phyloP scores from a whole-genome alignment of 2,888 invertebrate species.

The Limnephilus marmoratus region DNA sequence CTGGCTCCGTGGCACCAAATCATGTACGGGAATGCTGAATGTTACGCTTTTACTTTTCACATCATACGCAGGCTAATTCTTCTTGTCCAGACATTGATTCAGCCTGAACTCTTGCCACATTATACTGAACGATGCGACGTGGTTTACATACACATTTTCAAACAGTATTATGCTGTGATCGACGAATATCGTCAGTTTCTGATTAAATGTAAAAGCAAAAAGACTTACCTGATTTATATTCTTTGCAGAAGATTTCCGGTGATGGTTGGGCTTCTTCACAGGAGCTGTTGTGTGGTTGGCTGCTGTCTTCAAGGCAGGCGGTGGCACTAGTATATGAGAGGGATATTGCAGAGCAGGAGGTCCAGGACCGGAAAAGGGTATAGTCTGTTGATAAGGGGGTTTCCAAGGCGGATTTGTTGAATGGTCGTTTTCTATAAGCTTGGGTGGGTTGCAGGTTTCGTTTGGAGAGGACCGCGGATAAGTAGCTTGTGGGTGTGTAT shows the following conservation, averaged over 20 bases:
- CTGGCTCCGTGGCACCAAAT: not conserved
- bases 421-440: not conserved
- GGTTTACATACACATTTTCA: not conserved
- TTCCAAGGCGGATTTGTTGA: constrained; percentile 40
- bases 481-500: constrained; percentile 13
- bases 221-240: constrained; percentile 48
- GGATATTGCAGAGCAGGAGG: constrained; percentile 19
- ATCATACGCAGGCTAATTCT: not conserved
- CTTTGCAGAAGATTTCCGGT: constrained; percentile 39
- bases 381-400: constrained; percentile 32
- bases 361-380: constrained; percentile 49
- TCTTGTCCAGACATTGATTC: not conserved
- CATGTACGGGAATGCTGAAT: not conserved
- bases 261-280: constrained; percentile 36
- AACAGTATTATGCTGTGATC: not conserved
- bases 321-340: constrained; percentile 22
- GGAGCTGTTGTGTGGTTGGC: not conserved
- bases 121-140: not conserved
- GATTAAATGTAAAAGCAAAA: no score
- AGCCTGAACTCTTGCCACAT: not conserved
- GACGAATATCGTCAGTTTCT: not conserved
- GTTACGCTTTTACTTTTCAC: not conserved
- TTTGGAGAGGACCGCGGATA: not conserved
- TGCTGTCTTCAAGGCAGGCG: not conserved
- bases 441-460: not conserved